A percentile compares a stretch with the other conserved stretches of the same genome.
These are phyloP conservation scores for Antechinus flavipes DNA, from an alignment of 2,113 vertebrate species.

Conservation along the genomic window DNA sequence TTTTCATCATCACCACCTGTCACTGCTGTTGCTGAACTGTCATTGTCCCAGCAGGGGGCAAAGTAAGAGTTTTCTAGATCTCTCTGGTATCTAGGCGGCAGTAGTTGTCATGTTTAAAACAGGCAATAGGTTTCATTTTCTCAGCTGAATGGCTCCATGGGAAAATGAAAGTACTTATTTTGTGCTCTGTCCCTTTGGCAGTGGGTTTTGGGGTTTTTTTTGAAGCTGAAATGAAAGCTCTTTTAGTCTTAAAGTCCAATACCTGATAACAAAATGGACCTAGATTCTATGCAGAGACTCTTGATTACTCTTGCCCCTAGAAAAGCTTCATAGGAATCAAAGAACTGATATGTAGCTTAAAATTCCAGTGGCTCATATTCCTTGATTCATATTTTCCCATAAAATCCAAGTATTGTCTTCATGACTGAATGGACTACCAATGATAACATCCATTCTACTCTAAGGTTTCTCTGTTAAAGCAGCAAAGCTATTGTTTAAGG, in stretches of 20 bases:
- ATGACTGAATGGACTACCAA: background rate
- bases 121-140: constrained; percentile 6
- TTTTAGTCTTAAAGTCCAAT: constrained; percentile 5
- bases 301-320: constrained; percentile 42
- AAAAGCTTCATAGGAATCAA: constrained; percentile 35
- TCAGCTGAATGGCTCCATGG: constrained; percentile 22
- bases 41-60: background rate
- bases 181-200: constrained; percentile 17
- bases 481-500: background rate
- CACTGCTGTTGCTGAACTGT: background rate
- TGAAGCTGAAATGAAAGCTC: constrained; percentile 46
- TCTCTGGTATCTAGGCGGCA: background rate
- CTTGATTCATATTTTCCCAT: constrained; percentile 12
- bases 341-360: constrained; percentile 22
- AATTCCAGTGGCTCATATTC: constrained; percentile 2
- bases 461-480: background rate
- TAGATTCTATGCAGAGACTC: constrained; percentile 35
- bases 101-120: constrained; percentile 5
- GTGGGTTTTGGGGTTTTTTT: background rate
- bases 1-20: background rate
- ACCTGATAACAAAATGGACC: constrained; percentile 35
- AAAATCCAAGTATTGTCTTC: constrained; percentile 28
- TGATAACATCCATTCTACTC: background rate
- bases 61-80: background rate
- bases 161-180: constrained; percentile 42